Evolutionary conservation across 2,797 vertebrate species (phyloP), one percentile per base, ranked within the genome.

Genomic region (Anabas testudineus): DNA sequence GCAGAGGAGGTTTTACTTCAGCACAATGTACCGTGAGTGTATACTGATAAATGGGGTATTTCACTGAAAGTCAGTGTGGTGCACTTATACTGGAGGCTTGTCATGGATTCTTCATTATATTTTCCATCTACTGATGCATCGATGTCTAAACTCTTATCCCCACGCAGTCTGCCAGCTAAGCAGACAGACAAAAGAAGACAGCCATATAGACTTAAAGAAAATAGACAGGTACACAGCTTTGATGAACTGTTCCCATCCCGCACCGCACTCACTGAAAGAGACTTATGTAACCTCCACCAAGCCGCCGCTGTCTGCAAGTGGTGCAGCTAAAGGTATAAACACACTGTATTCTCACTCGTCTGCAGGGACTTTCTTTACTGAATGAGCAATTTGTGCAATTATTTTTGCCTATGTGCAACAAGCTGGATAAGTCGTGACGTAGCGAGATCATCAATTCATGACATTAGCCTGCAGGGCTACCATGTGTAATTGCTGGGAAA

Each of bases 401-500:
- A 42, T 81, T 80, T 76, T 43, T 64, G 12, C 8, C 0, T 55
- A 30, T 18, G 13, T 41, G 34, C 21, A 64, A 63, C 34, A 73
- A 71, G 57, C 48, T 57, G 52, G 61, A 78, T 62, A 76, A 24
- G 28, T 45, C 47, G 48, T n/a, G 47, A 76, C 28, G 24, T 45
- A 45, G 48, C n/a, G 47, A 61, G 42, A 69, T 76, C 48, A 73
- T 82, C 51, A 69, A 59, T 67, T 64, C 36, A 41, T 71, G 72
- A 52, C 51, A 58, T 69, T 56, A 69, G 43, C 30, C 66, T 51
- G 21, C 51, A 71, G 76, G 51, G 73, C 57, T 16, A 37, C 48
- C 49, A 6, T 42, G 36, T 63, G 54, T 78, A 80, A 89, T 81
- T 81, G 56, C 41, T 53, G 28, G 19, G 55, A 56, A 64, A 54